Base-by-base conservation (phyloP, 37 sponge, comb jelly and placozoan genomes). In the Ianthella basta region DNA sequence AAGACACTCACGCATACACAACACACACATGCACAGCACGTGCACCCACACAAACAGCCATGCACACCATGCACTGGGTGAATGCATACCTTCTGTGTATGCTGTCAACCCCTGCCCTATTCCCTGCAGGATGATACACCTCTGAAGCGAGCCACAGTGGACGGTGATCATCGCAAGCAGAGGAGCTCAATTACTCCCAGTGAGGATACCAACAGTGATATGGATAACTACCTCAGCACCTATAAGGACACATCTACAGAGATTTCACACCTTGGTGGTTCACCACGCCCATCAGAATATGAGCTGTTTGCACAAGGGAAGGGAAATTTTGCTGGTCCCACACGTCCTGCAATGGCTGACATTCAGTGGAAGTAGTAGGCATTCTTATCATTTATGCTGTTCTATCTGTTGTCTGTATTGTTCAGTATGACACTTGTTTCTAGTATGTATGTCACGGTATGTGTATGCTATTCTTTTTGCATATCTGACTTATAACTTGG, bases 131-230 rank as follows among this genome's bases (percentile, higher is more conserved):
- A 77, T 72, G 86, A 81, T 35, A 82, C 78, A 4, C 33, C 65
- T 3, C 68, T 89, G 32, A 44, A 44, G 8, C 54, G 86, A 18
- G 90, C 90, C 56, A 89, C 90, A 0, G 90, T 89, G 34, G 90
- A 89, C 50, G 90, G 90, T 0, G 79, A 89, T 54, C 72, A 74
- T 18, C 56, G 84, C 56, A 75, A 29, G 84, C 44, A 55, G 54
- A 44, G 8, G 66, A 61, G 55, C 77, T 84, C 65, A 56, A 67
- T 35, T 50, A 54, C 80, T 29, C 82, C 55, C 35, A 81, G 38
- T 36, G 30, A 32, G 53, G 39, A 34, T 82, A 85, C 86, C 82
- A 73, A 21, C 35, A 86, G 37, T 20, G 63, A 32, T 82, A 86
- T 75, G 78, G 78, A 24, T 24, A 75, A 75, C 53, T 75, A 75